phyloP scores from a whole-genome alignment of 1,140 invertebrate species.

The Leptestheria dahalacensis region DNA sequence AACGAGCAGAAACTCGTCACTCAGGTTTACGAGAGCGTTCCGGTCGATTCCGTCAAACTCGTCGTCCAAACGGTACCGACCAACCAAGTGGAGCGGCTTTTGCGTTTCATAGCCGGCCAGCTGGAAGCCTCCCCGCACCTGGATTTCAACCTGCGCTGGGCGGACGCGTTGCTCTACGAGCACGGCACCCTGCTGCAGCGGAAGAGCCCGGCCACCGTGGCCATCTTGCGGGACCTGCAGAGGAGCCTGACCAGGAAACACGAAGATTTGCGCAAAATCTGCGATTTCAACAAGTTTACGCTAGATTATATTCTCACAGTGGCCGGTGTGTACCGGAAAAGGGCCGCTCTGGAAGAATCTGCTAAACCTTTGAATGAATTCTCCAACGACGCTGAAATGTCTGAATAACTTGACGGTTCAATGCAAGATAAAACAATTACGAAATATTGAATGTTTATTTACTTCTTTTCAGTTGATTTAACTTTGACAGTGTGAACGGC shows the following conservation, averaged over 20 bases:
- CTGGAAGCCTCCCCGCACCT: constrained; percentile 63
- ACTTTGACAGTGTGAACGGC: neutral
- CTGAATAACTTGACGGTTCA: neutral
- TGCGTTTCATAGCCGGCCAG: constrained; percentile 48
- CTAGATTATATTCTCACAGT: constrained; percentile 43
- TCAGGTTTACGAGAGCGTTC: constrained; percentile 70
- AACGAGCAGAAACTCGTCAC: constrained; percentile 65
- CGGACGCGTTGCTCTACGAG: constrained; percentile 42
- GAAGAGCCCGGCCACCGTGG: constrained; percentile 32
- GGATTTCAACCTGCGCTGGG: constrained; percentile 77
- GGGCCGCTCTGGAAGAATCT: constrained; percentile 19
- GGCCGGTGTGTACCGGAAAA: constrained; percentile 31
- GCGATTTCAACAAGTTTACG: constrained; percentile 67
- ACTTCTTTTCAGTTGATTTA: no score
- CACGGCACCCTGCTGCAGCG: constrained; percentile 41
- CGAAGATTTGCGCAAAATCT: constrained; percentile 70
- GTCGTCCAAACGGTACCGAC: constrained; percentile 49
- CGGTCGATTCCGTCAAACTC: constrained; percentile 55
- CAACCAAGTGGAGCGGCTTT: constrained; percentile 55
- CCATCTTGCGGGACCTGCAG: constrained; percentile 52
- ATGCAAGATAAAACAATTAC: no score
- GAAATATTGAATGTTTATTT: no score
- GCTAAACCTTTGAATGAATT: neutral
- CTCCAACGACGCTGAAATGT: neutral
- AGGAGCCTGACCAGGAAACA: constrained; percentile 65